phyloP scores from a whole-genome alignment of 2,888 invertebrate species.

The Orthosia gracilis region DNA sequence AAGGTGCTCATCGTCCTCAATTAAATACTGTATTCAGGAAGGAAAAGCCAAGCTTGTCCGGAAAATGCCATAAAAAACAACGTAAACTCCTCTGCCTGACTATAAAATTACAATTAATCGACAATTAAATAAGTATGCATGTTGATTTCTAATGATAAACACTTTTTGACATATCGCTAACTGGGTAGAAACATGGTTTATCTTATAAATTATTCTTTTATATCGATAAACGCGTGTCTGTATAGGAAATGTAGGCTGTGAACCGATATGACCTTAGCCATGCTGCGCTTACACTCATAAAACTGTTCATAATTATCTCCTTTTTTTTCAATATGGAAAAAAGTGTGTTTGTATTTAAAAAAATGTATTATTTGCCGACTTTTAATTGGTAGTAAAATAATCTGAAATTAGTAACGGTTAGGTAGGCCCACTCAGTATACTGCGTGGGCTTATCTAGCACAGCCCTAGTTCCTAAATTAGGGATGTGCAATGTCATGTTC shows the following conservation, averaged over 20 bases:
- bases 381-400: not conserved
- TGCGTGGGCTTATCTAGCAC: too few species aligned
- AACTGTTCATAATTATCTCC: slow-evolving; percentile 9
- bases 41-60: slow-evolving; percentile 20
- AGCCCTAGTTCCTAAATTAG: too few species aligned
- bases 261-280: slow-evolving; percentile 51
- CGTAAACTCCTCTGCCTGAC: slow-evolving; percentile 10
- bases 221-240: slow-evolving; percentile 58
- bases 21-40: slow-evolving; percentile 22
- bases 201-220: slow-evolving; percentile 52
- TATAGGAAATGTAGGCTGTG: slow-evolving; percentile 65
- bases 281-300: slow-evolving; percentile 28
- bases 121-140: slow-evolving; percentile 22
- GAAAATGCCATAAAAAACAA: slow-evolving; percentile 40
- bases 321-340: not conserved
- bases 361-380: not conserved
- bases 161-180: slow-evolving; percentile 34
- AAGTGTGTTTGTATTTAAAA: not conserved
- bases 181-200: slow-evolving; percentile 55
- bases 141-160: slow-evolving; percentile 30
- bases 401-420: not conserved
- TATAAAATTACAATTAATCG: slow-evolving; percentile 22
- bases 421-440: too few species aligned
- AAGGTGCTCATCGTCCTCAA: slow-evolving; percentile 22
- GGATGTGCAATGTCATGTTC: not conserved